Evolutionary conservation across 2,113 vertebrate species (phyloP).

Genomic region (Poeciliopsis prolifica): DNA sequence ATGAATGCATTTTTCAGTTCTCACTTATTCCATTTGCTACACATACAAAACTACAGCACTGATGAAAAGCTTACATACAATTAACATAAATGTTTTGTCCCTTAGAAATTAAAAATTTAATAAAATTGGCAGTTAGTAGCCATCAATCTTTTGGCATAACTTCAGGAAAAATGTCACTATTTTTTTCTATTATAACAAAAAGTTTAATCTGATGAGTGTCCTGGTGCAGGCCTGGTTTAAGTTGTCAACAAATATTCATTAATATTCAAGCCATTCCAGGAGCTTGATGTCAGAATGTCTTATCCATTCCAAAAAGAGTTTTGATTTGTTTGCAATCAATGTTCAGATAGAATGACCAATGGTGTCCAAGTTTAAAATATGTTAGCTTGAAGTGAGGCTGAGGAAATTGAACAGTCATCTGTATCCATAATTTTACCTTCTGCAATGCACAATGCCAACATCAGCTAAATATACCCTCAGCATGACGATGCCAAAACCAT

Average conservation of each 20-base stretch:
- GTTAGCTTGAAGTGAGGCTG: background rate
- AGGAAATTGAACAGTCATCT: background rate
- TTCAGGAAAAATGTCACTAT: too few species aligned
- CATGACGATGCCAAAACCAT: background rate
- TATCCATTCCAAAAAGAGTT: background rate
- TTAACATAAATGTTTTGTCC: too few species aligned
- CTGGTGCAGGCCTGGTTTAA: background rate
- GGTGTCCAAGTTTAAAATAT: background rate
- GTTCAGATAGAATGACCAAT: background rate
- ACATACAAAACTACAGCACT: conserved; percentile 5
- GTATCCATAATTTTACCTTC: background rate
- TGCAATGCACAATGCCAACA: background rate
- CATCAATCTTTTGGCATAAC: too few species aligned
- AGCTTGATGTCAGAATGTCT: background rate
- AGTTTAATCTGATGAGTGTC: too few species aligned
- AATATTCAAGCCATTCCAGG: background rate
- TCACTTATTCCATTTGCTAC: conserved; percentile 60
- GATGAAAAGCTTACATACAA: background rate
- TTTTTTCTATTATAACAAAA: too few species aligned
- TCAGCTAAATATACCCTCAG: background rate
- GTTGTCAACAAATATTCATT: background rate
- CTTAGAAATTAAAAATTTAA: too few species aligned
- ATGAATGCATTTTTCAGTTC: conserved; percentile 52
- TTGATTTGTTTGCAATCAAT: background rate
- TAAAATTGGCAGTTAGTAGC: too few species aligned